Conservation (phyloP, 37 sponge, comb jelly and placozoan genomes). For the Halisarca cf. caerulea region DNA sequence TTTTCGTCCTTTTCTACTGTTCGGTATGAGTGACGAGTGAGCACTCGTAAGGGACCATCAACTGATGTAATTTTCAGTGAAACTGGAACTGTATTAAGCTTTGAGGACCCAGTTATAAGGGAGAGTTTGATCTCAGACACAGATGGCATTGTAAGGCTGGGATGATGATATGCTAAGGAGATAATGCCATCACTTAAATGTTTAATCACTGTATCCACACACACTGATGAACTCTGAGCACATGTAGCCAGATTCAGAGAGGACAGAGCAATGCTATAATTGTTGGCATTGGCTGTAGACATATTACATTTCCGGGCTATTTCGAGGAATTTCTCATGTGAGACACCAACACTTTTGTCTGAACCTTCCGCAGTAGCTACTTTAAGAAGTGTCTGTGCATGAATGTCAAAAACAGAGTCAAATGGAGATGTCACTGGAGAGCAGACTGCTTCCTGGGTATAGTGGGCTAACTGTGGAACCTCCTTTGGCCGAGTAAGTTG, state of each 20-base stretch:
- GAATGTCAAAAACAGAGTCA: constrained; percentile 5
- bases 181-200: background rate
- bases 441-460: background rate
- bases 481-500: too few species aligned
- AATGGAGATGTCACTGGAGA: constrained; percentile 5
- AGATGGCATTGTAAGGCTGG: background rate
- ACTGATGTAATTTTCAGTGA: too few species aligned
- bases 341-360: background rate
- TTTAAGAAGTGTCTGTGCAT: background rate
- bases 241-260: background rate
- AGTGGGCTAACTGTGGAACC: background rate
- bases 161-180: background rate
- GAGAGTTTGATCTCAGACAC: too few species aligned
- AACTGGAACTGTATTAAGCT: too few species aligned
- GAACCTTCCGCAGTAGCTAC: background rate
- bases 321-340: background rate
- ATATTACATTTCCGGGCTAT: background rate
- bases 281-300: background rate
- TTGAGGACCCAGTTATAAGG: too few species aligned
- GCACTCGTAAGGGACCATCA: too few species aligned
- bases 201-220: background rate
- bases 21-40: too few species aligned
- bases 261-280: background rate
- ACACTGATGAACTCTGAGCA: constrained; percentile 6
- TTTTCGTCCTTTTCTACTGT: too few species aligned